Percentiles rank a stretch among this genome's conserved stretches.
These are phyloP conservation scores for Gasterosteus aculeatus DNA, from an alignment of 2,113 vertebrate genomes.

Conservation along the genomic window DNA sequence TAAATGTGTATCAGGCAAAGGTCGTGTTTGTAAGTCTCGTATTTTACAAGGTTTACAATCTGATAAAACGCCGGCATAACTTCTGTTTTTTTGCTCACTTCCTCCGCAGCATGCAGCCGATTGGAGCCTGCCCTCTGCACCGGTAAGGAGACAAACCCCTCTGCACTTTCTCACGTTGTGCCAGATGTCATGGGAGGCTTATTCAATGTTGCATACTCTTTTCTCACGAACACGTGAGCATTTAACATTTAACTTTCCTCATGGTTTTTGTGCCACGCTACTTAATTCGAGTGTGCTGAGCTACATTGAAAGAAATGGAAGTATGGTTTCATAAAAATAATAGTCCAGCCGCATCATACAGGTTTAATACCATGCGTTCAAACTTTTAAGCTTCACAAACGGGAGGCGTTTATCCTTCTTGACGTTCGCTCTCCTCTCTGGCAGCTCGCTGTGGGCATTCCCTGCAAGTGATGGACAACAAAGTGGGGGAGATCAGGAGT, in stretches of 20 bases:
- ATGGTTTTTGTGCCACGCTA: not conserved
- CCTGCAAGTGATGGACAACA: conserved; percentile 65
- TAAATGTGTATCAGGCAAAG: conserved; percentile 13
- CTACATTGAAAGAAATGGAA: not conserved
- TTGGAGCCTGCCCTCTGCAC: conserved; percentile 59
- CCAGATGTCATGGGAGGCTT: not conserved
- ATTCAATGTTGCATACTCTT: not conserved
- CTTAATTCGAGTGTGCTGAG: not conserved
- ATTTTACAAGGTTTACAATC: not conserved
- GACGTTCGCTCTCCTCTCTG: not conserved
- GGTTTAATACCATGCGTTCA: not conserved
- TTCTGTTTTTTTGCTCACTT: conserved; percentile 26
- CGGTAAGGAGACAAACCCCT: conserved; percentile 65
- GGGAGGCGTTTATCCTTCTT: not conserved
- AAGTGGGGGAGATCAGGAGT: conserved; percentile 78
- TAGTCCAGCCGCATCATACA: not conserved
- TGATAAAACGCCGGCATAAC: conserved; percentile 3
- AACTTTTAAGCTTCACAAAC: not conserved
- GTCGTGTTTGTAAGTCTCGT: conserved; percentile 19
- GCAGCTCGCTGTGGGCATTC: conserved; percentile 73
- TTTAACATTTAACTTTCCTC: not conserved
- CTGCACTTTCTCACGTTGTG: conserved; percentile 3
- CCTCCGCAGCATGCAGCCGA: conserved; percentile 60
- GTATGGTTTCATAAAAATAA: not conserved
- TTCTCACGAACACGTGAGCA: not conserved